Conservation (phyloP, 2,113 vertebrate genomes). For the Crotophaga sulcirostris region DNA sequence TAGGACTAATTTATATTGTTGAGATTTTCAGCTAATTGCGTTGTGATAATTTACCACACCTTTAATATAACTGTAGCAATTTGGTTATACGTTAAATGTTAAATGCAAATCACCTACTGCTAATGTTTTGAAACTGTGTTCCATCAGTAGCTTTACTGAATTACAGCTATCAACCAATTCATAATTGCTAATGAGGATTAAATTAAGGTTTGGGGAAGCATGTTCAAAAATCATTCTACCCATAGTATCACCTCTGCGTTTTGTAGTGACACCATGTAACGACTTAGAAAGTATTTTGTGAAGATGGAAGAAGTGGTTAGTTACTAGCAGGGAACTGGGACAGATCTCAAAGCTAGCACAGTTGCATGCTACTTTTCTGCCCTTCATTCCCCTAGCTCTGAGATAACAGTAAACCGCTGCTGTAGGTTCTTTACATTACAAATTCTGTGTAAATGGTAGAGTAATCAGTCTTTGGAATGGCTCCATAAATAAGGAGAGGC, state of each 20-base stretch:
- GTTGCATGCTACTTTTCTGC: not conserved
- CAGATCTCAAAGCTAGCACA: not conserved
- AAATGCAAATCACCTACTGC: conserved; percentile 54
- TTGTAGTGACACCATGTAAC: not conserved
- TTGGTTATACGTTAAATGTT: conserved; percentile 26
- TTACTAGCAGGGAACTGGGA: not conserved
- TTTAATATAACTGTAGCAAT: conserved; percentile 40
- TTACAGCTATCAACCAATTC: conserved; percentile 46
- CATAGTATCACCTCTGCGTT: not conserved
- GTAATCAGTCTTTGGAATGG: not conserved
- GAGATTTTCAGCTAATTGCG: conserved; percentile 43
- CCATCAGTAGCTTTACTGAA: conserved; percentile 46
- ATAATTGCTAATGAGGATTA: conserved; percentile 27
- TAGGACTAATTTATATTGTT: conserved; percentile 42
- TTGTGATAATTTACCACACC: conserved; percentile 54
- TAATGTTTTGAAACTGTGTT: conserved; percentile 55
- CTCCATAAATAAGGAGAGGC: not conserved
- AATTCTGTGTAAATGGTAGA: not conserved
- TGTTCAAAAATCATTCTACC: not conserved
- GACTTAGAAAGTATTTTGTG: not conserved
- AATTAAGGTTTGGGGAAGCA: conserved; percentile 3
- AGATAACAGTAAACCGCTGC: not conserved
- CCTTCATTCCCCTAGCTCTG: not conserved
- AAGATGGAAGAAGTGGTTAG: not conserved
- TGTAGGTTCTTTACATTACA: not conserved